Conservation (phyloP, 2,797 vertebrate genomes). For the Ibycter americanus region DNA sequence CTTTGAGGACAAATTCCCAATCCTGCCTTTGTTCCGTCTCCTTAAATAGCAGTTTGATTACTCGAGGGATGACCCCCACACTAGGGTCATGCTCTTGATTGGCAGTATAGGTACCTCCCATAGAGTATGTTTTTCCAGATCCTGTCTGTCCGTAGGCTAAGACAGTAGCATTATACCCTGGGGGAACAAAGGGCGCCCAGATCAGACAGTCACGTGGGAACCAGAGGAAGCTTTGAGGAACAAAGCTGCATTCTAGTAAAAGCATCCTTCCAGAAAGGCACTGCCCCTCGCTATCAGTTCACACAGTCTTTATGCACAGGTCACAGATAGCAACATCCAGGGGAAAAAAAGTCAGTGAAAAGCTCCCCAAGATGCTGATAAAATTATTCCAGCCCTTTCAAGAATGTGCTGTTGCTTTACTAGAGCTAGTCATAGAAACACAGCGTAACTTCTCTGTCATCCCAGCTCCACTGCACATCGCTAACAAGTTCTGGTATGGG, state of each 20-base stretch:
- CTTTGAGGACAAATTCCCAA: slow-evolving; percentile 82
- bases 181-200: not conserved
- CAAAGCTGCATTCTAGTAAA: not conserved
- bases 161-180: slow-evolving; percentile 95
- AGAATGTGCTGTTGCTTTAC: not conserved
- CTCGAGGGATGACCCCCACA: slow-evolving; percentile 93
- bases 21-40: slow-evolving; percentile 82
- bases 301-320: not conserved
- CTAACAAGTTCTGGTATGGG: not conserved
- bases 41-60: slow-evolving; percentile 86
- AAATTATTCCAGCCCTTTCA: not conserved
- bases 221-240: not conserved
- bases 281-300: accelerated
- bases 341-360: not conserved
- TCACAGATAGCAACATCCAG: accelerated
- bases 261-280: not conserved
- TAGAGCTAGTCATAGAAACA: not conserved
- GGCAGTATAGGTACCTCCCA: slow-evolving; percentile 93
- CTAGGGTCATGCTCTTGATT: slow-evolving; percentile 87
- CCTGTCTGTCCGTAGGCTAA: slow-evolving; percentile 96
- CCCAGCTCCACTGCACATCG: not conserved
- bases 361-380: not conserved
- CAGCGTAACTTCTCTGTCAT: accelerated
- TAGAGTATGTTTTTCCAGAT: slow-evolving; percentile 95
- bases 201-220: not conserved